phyloP scores from a whole-genome alignment of 2,888 invertebrate species.

The Opisthograptis luteolata region DNA sequence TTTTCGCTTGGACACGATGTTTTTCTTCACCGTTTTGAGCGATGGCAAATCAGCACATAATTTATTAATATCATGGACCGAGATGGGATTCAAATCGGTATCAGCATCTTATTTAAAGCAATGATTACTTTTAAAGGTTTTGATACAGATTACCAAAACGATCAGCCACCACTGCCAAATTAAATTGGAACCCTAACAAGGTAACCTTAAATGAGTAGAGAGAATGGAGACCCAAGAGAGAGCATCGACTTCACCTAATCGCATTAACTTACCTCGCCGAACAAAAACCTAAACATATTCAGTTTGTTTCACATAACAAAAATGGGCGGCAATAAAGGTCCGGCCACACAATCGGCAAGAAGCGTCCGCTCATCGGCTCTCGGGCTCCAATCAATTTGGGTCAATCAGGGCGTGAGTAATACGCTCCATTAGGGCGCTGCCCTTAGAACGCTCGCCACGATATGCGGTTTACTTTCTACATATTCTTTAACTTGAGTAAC shows the following conservation, averaged over 20 bases:
- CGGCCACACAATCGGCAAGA: conserved; percentile 38
- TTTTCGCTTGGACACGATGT: too few relatives aligned
- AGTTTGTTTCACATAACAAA: conserved; percentile 24
- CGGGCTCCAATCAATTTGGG: conserved; percentile 45
- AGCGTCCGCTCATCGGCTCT: conserved; percentile 40
- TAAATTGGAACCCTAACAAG: background rate
- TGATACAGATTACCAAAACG: too few relatives aligned
- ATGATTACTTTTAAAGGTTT: too few relatives aligned
- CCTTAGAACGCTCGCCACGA: conserved; percentile 20
- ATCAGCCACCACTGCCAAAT: background rate
- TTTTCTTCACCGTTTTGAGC: too few relatives aligned
- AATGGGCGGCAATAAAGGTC: conserved; percentile 26
- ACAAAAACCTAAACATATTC: conserved; percentile 9
- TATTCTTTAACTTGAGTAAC: conserved; percentile 21
- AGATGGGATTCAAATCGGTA: too few relatives aligned
- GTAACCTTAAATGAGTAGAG: background rate
- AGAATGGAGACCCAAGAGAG: background rate
- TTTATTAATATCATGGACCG: too few relatives aligned
- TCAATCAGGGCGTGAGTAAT: conserved; percentile 44
- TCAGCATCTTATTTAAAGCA: too few relatives aligned
- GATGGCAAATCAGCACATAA: too few relatives aligned
- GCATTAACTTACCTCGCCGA: conserved; percentile 1
- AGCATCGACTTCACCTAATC: background rate
- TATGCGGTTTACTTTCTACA: conserved; percentile 13
- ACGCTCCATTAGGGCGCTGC: conserved; percentile 27